A percentile compares a stretch with the other conserved stretches of the same genome.
phyloP scores from a whole-genome alignment of 2,797 vertebrate species.

The Tragopan temminckii region DNA sequence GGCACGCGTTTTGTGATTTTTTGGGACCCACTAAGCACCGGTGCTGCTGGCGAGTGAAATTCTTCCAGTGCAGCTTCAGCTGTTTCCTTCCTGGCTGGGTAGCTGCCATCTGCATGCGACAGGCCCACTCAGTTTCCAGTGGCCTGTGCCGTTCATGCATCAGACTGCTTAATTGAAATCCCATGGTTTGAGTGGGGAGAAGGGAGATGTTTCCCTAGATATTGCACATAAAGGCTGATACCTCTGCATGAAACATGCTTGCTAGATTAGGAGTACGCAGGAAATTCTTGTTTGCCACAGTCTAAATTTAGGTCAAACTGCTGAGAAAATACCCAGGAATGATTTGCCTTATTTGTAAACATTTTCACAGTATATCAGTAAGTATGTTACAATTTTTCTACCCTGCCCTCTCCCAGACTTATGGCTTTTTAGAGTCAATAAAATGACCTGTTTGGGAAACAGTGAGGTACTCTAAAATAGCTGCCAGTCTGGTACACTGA shows the following conservation, averaged over 20 bases:
- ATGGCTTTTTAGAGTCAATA: constrained; percentile 84
- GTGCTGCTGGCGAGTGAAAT: neutral
- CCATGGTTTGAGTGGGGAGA: neutral
- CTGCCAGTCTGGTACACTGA: constrained; percentile 74
- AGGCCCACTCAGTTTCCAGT: neutral
- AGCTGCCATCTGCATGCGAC: neutral
- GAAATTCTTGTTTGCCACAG: constrained; percentile 33
- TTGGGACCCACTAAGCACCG: neutral
- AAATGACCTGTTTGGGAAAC: constrained; percentile 55
- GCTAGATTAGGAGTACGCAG: neutral
- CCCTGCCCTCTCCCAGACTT: constrained; percentile 73
- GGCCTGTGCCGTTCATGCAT: constrained; percentile 33
- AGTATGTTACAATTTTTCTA: constrained; percentile 34
- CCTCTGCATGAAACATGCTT: neutral
- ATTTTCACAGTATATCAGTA: constrained; percentile 78
- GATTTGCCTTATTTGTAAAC: constrained; percentile 74
- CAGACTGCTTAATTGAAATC: neutral
- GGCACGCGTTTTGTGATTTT: neutral
- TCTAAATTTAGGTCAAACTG: constrained; percentile 7
- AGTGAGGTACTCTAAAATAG: constrained; percentile 75
- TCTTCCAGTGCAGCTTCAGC: neutral
- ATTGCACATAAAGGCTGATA: neutral
- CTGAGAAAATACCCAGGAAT: constrained; percentile 3
- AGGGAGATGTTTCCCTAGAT: constrained; percentile 48
- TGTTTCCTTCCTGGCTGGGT: neutral